Conservation (phyloP, 2,888 invertebrate genomes). For the Agrilus cyanescens region DNA sequence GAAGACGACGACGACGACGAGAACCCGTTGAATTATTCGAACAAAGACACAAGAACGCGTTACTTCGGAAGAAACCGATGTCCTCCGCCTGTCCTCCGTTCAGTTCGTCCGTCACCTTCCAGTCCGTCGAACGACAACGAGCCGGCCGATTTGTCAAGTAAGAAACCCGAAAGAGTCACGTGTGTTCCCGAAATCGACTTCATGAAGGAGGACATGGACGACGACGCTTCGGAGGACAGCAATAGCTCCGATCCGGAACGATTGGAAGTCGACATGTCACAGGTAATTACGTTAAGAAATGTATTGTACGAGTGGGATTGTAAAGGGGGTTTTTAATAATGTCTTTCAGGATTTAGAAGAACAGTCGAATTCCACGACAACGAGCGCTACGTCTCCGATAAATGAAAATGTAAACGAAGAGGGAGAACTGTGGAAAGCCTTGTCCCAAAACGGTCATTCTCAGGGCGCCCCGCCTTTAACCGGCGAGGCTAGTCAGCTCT, state of each 20-base stretch:
- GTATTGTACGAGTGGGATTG: no score
- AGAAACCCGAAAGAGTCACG: slow-evolving; percentile 31
- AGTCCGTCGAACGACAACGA: slow-evolving; percentile 13
- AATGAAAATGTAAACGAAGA: slow-evolving; percentile 30
- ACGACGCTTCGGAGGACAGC: slow-evolving; percentile 42
- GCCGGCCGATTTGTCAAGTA: slow-evolving; percentile 34
- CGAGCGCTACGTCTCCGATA: slow-evolving; percentile 28
- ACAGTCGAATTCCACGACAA: slow-evolving; percentile 32
- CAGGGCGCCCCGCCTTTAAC: slow-evolving; percentile 33
- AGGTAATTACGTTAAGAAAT: slow-evolving; percentile 23
- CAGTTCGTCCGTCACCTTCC: slow-evolving; percentile 4
- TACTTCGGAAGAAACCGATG: slow-evolving; percentile 9
- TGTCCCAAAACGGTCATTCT: slow-evolving; percentile 45
- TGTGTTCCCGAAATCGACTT: slow-evolving; percentile 33
- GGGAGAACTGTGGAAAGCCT: slow-evolving; percentile 43
- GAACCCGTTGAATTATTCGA: no score
- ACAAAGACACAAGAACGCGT: not conserved
- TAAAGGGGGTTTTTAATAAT: no score
- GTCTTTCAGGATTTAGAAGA: slow-evolving; percentile 28
- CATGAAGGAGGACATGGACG: slow-evolving; percentile 30
- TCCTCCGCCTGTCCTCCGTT: slow-evolving; percentile 2
- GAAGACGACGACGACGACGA: no score
- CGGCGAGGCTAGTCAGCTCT: slow-evolving; percentile 63
- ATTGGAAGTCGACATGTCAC: slow-evolving; percentile 57
- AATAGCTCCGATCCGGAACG: slow-evolving; percentile 65